Evolutionary conservation across 2,888 invertebrate genomes (phyloP).

Genomic region (Lymantria dispar): DNA sequence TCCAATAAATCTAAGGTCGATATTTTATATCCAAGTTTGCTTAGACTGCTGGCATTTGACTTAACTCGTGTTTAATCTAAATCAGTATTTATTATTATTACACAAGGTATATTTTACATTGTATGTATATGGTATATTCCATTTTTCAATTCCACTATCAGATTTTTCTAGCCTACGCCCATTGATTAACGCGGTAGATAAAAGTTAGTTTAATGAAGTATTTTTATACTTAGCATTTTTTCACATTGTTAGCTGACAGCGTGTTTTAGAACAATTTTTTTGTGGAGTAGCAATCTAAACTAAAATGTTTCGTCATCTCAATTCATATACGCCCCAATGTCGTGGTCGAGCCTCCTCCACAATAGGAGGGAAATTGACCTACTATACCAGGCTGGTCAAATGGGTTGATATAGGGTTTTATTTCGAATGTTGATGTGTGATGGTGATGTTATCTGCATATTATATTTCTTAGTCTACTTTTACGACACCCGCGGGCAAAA

Average conservation of each 20-base stretch:
- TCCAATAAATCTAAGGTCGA: slow-evolving; percentile 64
- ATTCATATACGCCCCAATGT: no score
- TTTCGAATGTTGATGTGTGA: no score
- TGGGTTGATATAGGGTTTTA: no score
- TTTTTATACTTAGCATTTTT: slow-evolving; percentile 71
- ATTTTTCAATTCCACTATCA: slow-evolving; percentile 38
- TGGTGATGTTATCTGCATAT: no score
- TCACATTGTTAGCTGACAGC: slow-evolving; percentile 67
- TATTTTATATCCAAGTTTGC: slow-evolving; percentile 64
- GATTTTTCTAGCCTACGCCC: slow-evolving; percentile 69
- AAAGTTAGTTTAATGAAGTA: slow-evolving; percentile 70
- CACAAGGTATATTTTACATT: slow-evolving; percentile 18
- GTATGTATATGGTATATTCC: slow-evolving; percentile 16
- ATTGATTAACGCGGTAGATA: slow-evolving; percentile 73
- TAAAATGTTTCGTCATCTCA: no score
- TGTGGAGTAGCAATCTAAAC: slow-evolving; percentile 9
- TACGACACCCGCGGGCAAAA: no score
- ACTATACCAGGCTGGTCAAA: no score
- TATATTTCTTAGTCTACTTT: no score
- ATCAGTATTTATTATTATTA: slow-evolving; percentile 16
- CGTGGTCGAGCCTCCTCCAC: no score
- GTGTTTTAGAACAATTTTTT: slow-evolving; percentile 32
- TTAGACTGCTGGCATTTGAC: slow-evolving; percentile 41
- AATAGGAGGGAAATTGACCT: no score
- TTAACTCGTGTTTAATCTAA: slow-evolving; percentile 24